A percentile compares a stretch with the other conserved stretches of the same genome.
Conservation (phyloP, 2,113 vertebrate genomes). For the Phyllopteryx taeniolatus region DNA sequence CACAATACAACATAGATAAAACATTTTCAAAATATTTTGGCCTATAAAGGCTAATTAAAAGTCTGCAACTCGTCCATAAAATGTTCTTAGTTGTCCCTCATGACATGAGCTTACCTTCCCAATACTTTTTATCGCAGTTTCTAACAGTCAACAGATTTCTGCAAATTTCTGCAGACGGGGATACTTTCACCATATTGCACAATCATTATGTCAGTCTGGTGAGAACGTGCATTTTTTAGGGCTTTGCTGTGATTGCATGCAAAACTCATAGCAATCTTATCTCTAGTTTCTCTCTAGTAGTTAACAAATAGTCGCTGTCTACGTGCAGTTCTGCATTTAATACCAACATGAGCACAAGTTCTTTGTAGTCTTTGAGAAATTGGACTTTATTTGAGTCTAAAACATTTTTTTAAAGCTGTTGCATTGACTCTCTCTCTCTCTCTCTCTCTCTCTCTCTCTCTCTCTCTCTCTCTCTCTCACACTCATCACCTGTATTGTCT, state of each 20-base stretch:
- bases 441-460: conserved; percentile 2
- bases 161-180: conserved; percentile 39
- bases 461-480: background rate
- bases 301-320: too few species aligned
- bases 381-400: too few species aligned
- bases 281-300: conserved; percentile 22
- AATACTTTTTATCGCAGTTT: conserved; percentile 42
- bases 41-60: conserved; percentile 29
- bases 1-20: background rate
- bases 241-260: conserved; percentile 40
- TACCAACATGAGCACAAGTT: too few species aligned
- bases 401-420: too few species aligned
- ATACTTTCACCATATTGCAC: conserved; percentile 52
- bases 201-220: conserved; percentile 43
- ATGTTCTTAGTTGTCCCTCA: conserved; percentile 45
- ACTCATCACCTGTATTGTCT: background rate
- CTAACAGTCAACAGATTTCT: conserved; percentile 69
- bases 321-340: too few species aligned
- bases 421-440: background rate
- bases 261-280: conserved; percentile 43
- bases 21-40: conserved; percentile 9
- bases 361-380: too few species aligned
- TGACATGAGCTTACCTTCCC: conserved; percentile 49
- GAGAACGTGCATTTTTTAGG: conserved; percentile 30
- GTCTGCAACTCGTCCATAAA: conserved; percentile 40